These are phyloP conservation scores for Trachurus trachurus DNA, from an alignment of 2,797 vertebrate species.

Conservation along the genomic window DNA sequence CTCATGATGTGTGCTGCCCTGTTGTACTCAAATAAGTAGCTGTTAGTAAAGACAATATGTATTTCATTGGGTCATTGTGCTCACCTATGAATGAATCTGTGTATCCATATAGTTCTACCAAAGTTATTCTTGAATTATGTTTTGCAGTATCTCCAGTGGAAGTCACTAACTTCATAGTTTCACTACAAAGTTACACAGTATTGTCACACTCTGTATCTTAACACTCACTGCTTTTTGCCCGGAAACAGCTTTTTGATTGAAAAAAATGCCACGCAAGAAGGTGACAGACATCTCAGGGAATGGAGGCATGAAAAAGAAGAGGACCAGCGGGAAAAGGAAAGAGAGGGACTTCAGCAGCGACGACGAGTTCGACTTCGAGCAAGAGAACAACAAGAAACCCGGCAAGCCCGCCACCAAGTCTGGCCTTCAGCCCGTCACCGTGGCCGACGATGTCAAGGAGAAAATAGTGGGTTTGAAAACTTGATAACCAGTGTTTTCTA, in stretches of 20 bases:
- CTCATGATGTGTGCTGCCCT: too few species aligned
- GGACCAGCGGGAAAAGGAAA: slow-evolving; percentile 84
- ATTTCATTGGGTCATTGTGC: not conserved
- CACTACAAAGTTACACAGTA: fast-evolving
- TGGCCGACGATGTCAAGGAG: slow-evolving; percentile 87
- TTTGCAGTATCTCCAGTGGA: not conserved
- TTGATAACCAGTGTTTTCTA: too few species aligned
- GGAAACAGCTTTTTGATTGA: slow-evolving; percentile 35
- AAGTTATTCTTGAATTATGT: not conserved
- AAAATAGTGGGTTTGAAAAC: slow-evolving; percentile 85
- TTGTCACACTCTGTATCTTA: not conserved
- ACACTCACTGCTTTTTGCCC: not conserved
- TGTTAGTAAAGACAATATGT: not conserved
- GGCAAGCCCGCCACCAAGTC: slow-evolving; percentile 83
- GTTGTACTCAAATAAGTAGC: not conserved
- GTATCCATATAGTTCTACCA: not conserved
- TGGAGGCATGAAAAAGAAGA: slow-evolving; percentile 86
- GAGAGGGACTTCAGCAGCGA: slow-evolving; percentile 89
- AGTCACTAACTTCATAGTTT: not conserved
- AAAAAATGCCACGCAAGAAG: slow-evolving; percentile 89
- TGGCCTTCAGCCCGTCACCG: slow-evolving; percentile 87
- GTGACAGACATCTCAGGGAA: slow-evolving; percentile 87
- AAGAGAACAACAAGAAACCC: slow-evolving; percentile 89
- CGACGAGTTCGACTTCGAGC: slow-evolving; percentile 89
- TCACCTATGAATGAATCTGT: not conserved